Conservation (phyloP, 2,113 vertebrate genomes). For the Shinisaurus crocodilurus region DNA sequence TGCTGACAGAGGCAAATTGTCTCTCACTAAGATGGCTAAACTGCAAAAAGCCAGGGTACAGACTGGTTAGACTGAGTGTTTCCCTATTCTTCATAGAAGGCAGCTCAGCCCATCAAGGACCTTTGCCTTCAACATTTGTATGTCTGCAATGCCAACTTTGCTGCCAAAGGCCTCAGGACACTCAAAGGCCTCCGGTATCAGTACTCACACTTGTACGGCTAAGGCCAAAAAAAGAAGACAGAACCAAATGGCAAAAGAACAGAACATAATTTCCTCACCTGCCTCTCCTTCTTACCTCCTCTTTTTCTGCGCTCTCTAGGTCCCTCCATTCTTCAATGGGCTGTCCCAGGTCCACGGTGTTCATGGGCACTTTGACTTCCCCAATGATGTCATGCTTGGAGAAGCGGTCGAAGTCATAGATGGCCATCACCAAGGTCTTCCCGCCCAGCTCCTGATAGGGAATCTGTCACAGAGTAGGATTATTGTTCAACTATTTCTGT, state of each 20-base stretch:
- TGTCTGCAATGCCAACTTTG: no score
- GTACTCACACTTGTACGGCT: neutral
- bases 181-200: neutral
- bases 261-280: neutral
- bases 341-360: conserved; percentile 94
- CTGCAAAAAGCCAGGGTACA: neutral
- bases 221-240: conserved; percentile 4
- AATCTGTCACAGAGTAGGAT: conserved; percentile 78
- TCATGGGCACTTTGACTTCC: conserved; percentile 94
- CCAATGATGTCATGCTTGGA: conserved; percentile 97
- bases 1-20: neutral
- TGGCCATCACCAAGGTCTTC: conserved; percentile 95
- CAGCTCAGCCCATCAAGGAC: neutral
- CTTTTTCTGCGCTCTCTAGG: conserved; percentile 94
- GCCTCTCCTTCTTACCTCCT: conserved; percentile 84
- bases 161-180: neutral
- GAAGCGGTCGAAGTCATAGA: conserved; percentile 98
- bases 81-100: no score
- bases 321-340: conserved; percentile 96
- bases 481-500: neutral
- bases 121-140: neutral
- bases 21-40: neutral
- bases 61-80: neutral
- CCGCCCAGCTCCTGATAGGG: conserved; percentile 96
- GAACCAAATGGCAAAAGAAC: neutral